Base-by-base conservation (phyloP, 2,113 vertebrate species). In the Nothocercus julius region DNA sequence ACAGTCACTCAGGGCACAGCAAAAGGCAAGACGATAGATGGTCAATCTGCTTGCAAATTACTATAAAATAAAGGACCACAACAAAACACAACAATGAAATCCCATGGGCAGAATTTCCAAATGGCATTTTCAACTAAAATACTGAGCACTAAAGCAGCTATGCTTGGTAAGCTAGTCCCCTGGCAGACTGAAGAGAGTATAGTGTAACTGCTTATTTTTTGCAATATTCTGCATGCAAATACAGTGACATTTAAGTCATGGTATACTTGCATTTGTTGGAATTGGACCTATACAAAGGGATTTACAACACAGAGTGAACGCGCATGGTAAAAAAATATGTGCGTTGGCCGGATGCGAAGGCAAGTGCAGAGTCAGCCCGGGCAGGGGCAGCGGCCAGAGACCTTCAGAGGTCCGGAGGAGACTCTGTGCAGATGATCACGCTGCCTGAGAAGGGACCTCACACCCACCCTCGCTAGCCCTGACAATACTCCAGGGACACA, bases 21-120 rank as follows among this genome's bases (percentile, higher is more conserved):
- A 96, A 97, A 98, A 98, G 97, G 97, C 96, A 94, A 96, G 97
- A 97, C 91, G 95, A 96, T 38, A 97, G 96, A 97, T 70, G 77
- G 81, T 94, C 94, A 85, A 74, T 96, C 90, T 94, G 93, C 93
- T 90, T 92, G 92, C 84, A 92, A 93, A 72, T 92, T 91, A 94
- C 95, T 88, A 79, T 67, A 74, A 96, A 95, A 90, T 84, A 79
- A 93, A 86, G 79, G 54, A 93, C 82, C 74, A 90, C 89, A 78
- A 70, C 68, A 70, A 84, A 93, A 63, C 85, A 92, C 88, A 72
- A 4, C 44, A 72, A 87, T 70, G 74, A 54, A 93, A 94, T 49
- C 78, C 87, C 78, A 90, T 36, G 40, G 82, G 87, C 92, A 96
- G 68, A 68, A 61, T 96, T 96, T 88, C 61, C 82, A 89, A 94